Evolutionary conservation across 2,113 vertebrate species (phyloP), one percentile per base, ranked within the genome.

Genomic region (Malurus melanocephalus): DNA sequence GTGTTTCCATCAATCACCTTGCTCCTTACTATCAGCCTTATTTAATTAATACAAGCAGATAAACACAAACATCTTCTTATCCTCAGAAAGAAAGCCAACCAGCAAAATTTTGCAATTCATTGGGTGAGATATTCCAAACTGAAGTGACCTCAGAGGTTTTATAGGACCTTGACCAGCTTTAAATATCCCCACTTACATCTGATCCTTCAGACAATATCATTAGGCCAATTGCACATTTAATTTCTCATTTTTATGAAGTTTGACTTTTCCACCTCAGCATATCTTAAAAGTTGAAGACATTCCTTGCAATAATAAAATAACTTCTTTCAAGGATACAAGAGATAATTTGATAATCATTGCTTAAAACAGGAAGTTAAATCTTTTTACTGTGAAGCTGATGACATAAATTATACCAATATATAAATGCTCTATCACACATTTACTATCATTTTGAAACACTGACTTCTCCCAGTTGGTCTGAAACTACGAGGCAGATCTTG

Each of bases 271-370:
- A 88, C 77, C 74, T 87, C 56, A 80, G 48, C 71, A 17, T 85
- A 64, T 49, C 51, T 93, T 84, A 62, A 68, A 92, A 94, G 91
- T 66, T 89, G 86, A 76, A 94, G 40, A 21, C n/a, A 64, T 85
- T 86, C n/a, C 73, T 87, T 90, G 22, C 23, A 83, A 88, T 87
- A 94, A 93, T 82, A 83, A 91, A 87, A 89, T 86, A 87, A 77
- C 27, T 83, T 74, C 26, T 88, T 87, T 67, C 53, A 92, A 90
- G 69, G 52, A 85, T 83, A 79, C 64, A 52, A 85, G 61, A 88
- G 19, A 52, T 74, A 87, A 93, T 85, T 75, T 78, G 78, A 84
- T 72, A 48, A 83, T 76, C 38, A 65, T 77, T 83, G 67, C 84
- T 90, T 87, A 93, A 95, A 83, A 59, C 48, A 33, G 66, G 45